phyloP scores from a whole-genome alignment of 2,888 invertebrate species.

The Amitus sp. region DNA sequence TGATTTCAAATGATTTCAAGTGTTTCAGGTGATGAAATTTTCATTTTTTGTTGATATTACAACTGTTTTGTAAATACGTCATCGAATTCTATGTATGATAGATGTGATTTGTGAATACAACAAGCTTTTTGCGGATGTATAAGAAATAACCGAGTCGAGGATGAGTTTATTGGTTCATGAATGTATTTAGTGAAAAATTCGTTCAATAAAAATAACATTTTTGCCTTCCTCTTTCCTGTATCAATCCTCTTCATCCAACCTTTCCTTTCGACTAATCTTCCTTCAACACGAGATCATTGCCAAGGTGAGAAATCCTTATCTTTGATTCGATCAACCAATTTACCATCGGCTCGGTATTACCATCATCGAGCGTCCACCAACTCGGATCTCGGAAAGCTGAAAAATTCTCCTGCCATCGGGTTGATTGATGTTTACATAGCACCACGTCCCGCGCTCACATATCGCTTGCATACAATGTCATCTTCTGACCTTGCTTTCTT shows the following conservation, averaged over 20 bases:
- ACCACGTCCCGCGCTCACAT: conserved; percentile 59
- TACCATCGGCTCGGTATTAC: background rate
- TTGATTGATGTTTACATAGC: conserved; percentile 62
- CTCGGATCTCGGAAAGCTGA: conserved; percentile 43
- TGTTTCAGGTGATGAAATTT: too few relatives aligned
- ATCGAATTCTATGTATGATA: too few relatives aligned
- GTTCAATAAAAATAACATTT: background rate
- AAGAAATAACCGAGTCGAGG: background rate
- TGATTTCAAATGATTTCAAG: too few relatives aligned
- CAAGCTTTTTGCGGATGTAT: too few relatives aligned
- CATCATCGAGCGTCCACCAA: background rate
- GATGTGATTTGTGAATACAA: too few relatives aligned
- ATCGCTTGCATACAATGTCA: conserved; percentile 61
- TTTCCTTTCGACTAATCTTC: background rate
- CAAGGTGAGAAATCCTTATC: background rate
- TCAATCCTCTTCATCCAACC: background rate
- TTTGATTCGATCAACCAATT: conserved; percentile 1
- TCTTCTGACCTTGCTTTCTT: conserved; percentile 51
- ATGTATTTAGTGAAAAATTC: background rate
- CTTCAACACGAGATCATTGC: background rate
- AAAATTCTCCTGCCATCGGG: conserved; percentile 55
- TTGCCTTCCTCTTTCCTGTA: background rate
- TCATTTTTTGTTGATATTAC: too few relatives aligned
- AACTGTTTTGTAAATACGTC: too few relatives aligned
- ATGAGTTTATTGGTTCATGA: background rate